Percentiles rank a stretch among this genome's conserved stretches.
Evolutionary conservation across 2,888 invertebrate species (phyloP).

Genomic region (Morinoia aosen): DNA sequence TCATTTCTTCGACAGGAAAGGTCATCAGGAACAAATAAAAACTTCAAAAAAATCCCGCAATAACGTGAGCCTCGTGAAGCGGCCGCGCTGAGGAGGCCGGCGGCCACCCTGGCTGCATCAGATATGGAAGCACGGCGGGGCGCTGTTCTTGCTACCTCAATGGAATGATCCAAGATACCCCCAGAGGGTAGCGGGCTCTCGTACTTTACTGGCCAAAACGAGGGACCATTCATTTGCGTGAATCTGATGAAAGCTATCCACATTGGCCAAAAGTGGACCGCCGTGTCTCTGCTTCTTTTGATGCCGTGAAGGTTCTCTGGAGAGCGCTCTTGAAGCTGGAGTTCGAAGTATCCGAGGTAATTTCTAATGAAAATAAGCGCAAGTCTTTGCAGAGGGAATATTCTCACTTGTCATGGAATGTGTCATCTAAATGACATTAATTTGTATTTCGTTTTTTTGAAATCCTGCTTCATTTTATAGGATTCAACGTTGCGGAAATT

Average conservation of each 20-base stretch:
- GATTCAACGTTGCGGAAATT: too few relatives aligned
- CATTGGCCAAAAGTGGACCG: not conserved
- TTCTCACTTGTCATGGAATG: not conserved
- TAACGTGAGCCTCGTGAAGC: not conserved
- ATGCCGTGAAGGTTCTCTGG: not conserved
- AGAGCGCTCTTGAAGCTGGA: not conserved
- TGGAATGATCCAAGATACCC: conserved; percentile 12
- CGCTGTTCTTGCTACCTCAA: not conserved
- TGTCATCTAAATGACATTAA: too few relatives aligned
- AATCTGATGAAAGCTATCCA: conserved; percentile 25
- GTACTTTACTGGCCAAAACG: not conserved
- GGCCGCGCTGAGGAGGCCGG: not conserved
- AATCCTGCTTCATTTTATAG: too few relatives aligned
- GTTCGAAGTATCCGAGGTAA: not conserved
- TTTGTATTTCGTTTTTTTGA: too few relatives aligned
- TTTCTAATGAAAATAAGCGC: not conserved
- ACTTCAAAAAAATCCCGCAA: too few relatives aligned
- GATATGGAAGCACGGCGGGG: not conserved
- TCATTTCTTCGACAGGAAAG: too few relatives aligned
- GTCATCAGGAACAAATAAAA: too few relatives aligned
- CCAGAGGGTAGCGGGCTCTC: not conserved
- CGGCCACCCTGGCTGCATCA: conserved; percentile 16
- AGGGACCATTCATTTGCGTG: conserved; percentile 26
- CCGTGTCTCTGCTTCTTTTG: not conserved
- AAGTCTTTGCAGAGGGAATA: not conserved